Base-by-base conservation (phyloP, 1,140 invertebrate species). In the Nautilus pompilius region DNA sequence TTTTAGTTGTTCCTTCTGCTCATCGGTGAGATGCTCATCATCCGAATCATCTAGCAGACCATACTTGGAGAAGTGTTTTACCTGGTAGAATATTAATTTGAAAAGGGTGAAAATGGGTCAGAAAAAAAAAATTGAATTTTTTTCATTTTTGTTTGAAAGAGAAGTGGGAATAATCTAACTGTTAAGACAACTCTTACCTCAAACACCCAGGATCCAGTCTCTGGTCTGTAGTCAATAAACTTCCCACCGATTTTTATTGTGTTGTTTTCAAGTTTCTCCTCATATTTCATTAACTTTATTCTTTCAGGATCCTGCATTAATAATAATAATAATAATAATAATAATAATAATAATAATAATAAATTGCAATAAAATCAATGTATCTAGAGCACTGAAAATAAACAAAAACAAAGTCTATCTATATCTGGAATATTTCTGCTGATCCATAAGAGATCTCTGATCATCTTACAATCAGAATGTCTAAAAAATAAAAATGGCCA, bases 31-130 rank as follows among this genome's bases (percentile, higher is more conserved):
- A 55, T 86, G 87, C 30, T 90, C 90, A 65, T 95, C 92, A 75
- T 96, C 93, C 0, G 90, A 92, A 73, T 96, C 95, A 60, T 90
- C 90, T 32, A 76, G 48, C 6, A 97, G 83, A 2, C 93, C 94
- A 82, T 99, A 98, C 78, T 98, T 98, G 0, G 95, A 97, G 81
- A 98, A 99, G 83, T 98, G 96, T 64, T 95, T 90, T 29, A 96
- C 94, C 89, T 90, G 76, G 22, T 78, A 80, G 57, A 64, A n/a
- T n/a, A n/a, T n/a, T n/a, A n/a, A n/a, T n/a, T n/a, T n/a, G n/a
- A n/a, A n/a, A n/a, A n/a, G n/a, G n/a, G n/a, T n/a, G n/a, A n/a
- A n/a, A n/a, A n/a, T n/a, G n/a, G n/a, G n/a, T n/a, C n/a, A 46
- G 13, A 46, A 13, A 46, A 4, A 20, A 22, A 20, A 53, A 4